Conservation (phyloP, 2,113 vertebrate species). For the Takifugu flavidus region DNA sequence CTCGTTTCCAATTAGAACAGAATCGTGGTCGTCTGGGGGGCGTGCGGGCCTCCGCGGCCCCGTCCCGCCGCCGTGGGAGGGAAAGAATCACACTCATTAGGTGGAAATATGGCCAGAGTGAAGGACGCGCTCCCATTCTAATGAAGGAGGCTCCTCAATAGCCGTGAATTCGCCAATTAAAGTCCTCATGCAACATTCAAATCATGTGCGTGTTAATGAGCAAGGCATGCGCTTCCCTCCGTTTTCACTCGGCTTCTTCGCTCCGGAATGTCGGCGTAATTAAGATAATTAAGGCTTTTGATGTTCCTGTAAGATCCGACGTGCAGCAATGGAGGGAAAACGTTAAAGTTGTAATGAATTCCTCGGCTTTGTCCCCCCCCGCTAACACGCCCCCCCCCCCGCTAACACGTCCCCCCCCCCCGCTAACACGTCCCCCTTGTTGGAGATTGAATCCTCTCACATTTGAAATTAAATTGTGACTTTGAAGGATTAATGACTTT, state of each 20-base stretch:
- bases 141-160: slow-evolving; percentile 62
- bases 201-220: slow-evolving; percentile 71
- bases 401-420: slow-evolving; percentile 23
- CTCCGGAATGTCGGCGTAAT: slow-evolving; percentile 66
- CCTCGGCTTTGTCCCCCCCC: slow-evolving; percentile 36
- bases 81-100: slow-evolving; percentile 51
- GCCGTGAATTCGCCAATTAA: slow-evolving; percentile 67
- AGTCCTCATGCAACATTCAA: slow-evolving; percentile 57
- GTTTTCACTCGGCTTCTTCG: slow-evolving; percentile 53
- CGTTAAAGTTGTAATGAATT: slow-evolving; percentile 44
- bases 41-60: too few relatives aligned
- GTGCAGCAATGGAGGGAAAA: slow-evolving; percentile 29
- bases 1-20: slow-evolving; percentile 6
- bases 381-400: background rate
- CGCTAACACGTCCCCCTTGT: slow-evolving; percentile 29
- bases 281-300: slow-evolving; percentile 73
- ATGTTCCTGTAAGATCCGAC: slow-evolving; percentile 58
- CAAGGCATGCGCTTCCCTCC: slow-evolving; percentile 42
- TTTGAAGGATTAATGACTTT: slow-evolving; percentile 25
- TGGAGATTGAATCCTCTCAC: slow-evolving; percentile 16
- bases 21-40: slow-evolving; percentile 13
- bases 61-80: slow-evolving; percentile 15
- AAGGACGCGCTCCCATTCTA: slow-evolving; percentile 59
- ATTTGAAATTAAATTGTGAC: slow-evolving; percentile 14
- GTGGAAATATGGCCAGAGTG: slow-evolving; percentile 52